Base-by-base conservation (phyloP, 1,140 invertebrate species). In the Panagrolaimus sp. region DNA sequence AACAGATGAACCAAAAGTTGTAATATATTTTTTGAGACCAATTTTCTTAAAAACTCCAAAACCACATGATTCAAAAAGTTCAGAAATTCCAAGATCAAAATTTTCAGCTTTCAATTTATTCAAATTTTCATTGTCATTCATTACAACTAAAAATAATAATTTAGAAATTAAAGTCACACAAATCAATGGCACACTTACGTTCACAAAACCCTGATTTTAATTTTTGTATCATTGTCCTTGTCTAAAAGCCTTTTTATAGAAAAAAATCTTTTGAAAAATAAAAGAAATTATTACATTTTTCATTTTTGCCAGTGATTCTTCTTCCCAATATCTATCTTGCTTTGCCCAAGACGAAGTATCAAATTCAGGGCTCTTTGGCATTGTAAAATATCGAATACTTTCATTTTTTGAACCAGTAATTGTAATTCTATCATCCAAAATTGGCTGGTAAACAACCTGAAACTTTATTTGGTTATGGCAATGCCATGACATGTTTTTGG, bases 11-110 rank as follows among this genome's bases (percentile, higher is more conserved):
- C 32, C 32, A 38, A 38, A 38, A 38, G 32, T 38, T 2, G 48
- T 45, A 21, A 73, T 73, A 21, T 43, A 52, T 28, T 66, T 48
- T 62, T 73, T 73, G 14, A 73, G 55, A 12, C 64, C 71, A 12
- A 67, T 24, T 24, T 66, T 46, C 48, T 67, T 62, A 15, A 73
- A 46, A 43, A 66, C 21, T 12, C 43, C 47, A 47, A 68, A 63
- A 24, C 69, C 75, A 48, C 75, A 77, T 4, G 64, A 32, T 26
- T 76, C 75, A 43, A 76, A 73, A 12, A 65, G 14, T 65, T 76
- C 75, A 5, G 68, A 64, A 24, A 76, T 63, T 26, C 48, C 75
- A 1, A 76, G 17, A 43, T 76, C 75, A 62, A 73, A 76, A 12
- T 73, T 78, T n/a, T 73, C 75, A 0, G 71, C 68, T 78, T 43